Percentiles rank a stretch among this genome's conserved stretches.
These are phyloP conservation scores for Bombycilla garrulus DNA, from an alignment of 2,113 vertebrate species.

Conservation along the genomic window DNA sequence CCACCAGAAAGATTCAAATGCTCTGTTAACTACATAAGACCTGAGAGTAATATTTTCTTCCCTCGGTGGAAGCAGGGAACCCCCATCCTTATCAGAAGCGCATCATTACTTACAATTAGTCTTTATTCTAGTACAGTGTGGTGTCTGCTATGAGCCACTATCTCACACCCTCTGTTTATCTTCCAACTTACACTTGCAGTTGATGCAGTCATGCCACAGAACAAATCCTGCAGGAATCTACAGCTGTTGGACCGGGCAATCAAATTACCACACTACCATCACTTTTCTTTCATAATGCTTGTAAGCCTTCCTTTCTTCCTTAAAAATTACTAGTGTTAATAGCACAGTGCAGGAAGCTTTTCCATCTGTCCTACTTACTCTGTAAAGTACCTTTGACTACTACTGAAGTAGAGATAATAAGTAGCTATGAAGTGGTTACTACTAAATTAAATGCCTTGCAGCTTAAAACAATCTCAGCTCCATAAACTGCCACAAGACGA, in stretches of 20 bases:
- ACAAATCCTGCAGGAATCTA: background rate
- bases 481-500: background rate
- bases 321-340: background rate
- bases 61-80: background rate
- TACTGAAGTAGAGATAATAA: background rate
- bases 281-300: rapidly evolving
- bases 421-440: background rate
- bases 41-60: background rate
- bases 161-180: background rate
- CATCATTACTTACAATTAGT: background rate
- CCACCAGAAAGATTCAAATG: background rate
- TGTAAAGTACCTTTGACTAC: background rate
- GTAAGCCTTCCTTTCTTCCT: background rate
- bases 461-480: background rate
- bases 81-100: background rate
- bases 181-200: background rate
- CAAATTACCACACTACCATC: background rate
- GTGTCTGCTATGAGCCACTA: background rate
- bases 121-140: background rate
- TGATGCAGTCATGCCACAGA: background rate
- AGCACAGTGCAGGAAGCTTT: background rate
- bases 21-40: background rate
- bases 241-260: background rate
- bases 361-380: background rate
- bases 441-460: background rate